Conservation (phyloP, 2,797 vertebrate species). For the Pangasius djambal region DNA sequence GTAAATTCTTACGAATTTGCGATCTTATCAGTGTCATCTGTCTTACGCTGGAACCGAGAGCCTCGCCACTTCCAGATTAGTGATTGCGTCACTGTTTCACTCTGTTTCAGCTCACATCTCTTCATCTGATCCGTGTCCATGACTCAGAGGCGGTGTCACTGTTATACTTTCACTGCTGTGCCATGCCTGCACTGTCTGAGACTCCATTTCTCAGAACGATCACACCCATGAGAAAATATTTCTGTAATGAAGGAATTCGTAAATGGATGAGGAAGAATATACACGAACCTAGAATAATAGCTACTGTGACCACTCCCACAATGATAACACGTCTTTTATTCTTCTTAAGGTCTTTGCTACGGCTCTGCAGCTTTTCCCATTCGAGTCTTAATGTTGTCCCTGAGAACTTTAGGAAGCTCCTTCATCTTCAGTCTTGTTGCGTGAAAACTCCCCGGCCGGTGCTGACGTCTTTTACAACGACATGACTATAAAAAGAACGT, state of each 20-base stretch:
- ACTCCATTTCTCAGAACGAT: neutral
- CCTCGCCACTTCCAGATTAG: neutral
- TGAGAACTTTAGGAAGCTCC: neutral
- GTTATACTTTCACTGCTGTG: neutral
- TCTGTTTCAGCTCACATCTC: neutral
- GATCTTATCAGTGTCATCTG: neutral
- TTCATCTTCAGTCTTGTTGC: neutral
- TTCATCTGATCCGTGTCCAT: neutral
- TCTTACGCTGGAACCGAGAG: neutral
- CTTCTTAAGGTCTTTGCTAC: neutral
- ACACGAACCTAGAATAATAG: neutral
- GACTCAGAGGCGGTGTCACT: neutral
- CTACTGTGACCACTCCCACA: neutral
- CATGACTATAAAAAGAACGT: too few species aligned
- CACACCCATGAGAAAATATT: neutral
- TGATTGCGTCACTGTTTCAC: neutral
- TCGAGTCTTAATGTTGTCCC: neutral
- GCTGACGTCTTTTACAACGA: too few species aligned
- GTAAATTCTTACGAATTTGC: neutral
- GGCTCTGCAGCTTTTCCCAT: too few species aligned
- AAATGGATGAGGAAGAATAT: neutral
- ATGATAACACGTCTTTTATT: neutral
- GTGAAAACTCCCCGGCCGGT: neutral
- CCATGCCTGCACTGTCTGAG: neutral
- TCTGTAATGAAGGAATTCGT: neutral